Conservation (phyloP, 2,113 vertebrate species). For the Orthochromis indermauri region DNA sequence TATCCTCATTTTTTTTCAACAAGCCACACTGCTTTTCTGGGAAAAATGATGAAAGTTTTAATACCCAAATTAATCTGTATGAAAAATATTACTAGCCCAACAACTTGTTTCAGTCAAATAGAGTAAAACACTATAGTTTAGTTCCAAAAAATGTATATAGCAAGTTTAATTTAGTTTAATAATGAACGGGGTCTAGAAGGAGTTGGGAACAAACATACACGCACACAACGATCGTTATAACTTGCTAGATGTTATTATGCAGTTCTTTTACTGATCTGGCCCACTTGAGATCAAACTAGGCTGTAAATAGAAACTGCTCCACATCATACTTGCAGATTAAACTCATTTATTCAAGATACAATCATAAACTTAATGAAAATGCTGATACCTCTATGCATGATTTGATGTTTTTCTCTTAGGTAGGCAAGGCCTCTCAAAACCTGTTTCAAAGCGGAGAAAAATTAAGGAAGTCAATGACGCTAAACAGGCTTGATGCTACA, state of each 20-base stretch:
- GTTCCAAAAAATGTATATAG: background rate
- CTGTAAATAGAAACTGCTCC: background rate
- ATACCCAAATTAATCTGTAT: background rate
- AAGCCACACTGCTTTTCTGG: background rate
- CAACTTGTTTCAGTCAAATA: background rate
- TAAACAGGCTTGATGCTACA: background rate
- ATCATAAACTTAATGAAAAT: background rate
- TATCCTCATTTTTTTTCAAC: background rate
- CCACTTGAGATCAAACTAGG: background rate
- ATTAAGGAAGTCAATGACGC: background rate
- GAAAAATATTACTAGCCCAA: background rate
- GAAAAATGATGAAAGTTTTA: background rate
- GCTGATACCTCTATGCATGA: conserved; percentile 85
- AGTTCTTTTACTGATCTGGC: background rate
- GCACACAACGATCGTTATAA: background rate
- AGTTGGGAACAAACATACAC: background rate
- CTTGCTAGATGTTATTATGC: background rate
- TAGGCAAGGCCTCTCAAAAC: conserved; percentile 84
- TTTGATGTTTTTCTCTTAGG: conserved; percentile 87
- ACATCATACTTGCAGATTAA: background rate
- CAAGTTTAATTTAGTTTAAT: background rate
- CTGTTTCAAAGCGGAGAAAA: conserved; percentile 41
- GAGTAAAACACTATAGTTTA: background rate
- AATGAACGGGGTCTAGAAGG: background rate
- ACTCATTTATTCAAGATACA: background rate